Base-by-base conservation (phyloP, 1,140 invertebrate species). In the Hypsibius dujardini region DNA sequence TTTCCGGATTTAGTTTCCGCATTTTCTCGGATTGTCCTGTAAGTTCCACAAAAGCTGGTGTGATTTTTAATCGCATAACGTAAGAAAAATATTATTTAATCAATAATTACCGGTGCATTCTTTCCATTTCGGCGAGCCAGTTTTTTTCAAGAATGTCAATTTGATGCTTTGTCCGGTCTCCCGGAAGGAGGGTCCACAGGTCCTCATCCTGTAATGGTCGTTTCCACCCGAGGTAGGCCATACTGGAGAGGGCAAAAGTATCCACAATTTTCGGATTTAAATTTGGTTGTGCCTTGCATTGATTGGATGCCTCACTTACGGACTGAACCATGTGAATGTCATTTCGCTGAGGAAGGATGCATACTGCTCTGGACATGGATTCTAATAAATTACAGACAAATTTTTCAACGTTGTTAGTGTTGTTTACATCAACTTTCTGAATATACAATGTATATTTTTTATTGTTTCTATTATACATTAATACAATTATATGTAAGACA, bases 191-290 rank as follows among this genome's bases (percentile, higher is more conserved):
- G 2, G 70, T 56, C 69, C 69, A 74, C 46, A 74, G 46, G 70
- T 74, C 73, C 1, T 71, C 42, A 47, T 56, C 70, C 2, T 28
- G 47, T 40, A 74, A n/a, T 1, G 59, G 40, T 28, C 70, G 47
- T 14, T 47, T 40, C 62, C 62, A 74, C 12, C 73, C 73, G 42
- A 60, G 67, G 47, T 72, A 14, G n/a, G 72, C 47, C 28, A 70
- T 69, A 15, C 71, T 72, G 72, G 50, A 71, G 70, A 69, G 40
- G 14, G 15, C 12, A 42, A 69, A 42, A 12, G 40, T 42, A 12
- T 12, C 40, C 15, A 28, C 28, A 28, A 28, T 28, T 28, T 28
- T 28, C 28, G 28, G 28, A 28, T 28, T 28, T 28, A 28, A 28
- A 56, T 56, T 56, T 28, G 28, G 28, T 28, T 28, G 28, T 28